phyloP scores from a whole-genome alignment of 35 echinoderm and acorn worm genomes.

The Heliocidaris erythrogramma region DNA sequence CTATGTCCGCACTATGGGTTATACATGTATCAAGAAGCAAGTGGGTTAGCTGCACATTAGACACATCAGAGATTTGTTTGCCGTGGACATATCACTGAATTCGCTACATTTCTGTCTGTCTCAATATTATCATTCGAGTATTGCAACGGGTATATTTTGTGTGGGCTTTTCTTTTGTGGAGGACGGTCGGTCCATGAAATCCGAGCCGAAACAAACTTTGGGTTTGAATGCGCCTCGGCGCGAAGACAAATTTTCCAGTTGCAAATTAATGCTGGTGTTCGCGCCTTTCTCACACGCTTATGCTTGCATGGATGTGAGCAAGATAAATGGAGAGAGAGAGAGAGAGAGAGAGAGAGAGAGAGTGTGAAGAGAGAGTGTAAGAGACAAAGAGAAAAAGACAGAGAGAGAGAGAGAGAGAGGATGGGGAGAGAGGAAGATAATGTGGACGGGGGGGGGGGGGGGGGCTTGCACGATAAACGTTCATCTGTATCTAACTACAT shows the following conservation, averaged over 20 bases:
- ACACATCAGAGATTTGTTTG: conserved; percentile 25
- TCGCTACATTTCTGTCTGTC: conserved; percentile 46
- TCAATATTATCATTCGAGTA: conserved; percentile 41
- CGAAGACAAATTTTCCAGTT: conserved; percentile 42
- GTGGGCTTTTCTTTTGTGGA: conserved; percentile 14
- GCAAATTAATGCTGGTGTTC: conserved; percentile 36
- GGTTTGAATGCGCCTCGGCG: conserved; percentile 42
- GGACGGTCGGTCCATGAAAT: conserved; percentile 19
- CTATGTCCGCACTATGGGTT: neutral
- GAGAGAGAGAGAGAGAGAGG: neutral
- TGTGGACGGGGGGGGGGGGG: neutral
- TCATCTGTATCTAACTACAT: no score
- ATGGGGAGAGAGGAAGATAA: neutral
- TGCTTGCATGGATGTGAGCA: neutral
- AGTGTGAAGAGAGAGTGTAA: neutral
- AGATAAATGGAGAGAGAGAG: neutral
- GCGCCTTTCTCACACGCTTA: neutral
- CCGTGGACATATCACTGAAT: conserved; percentile 28
- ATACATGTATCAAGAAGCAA: neutral
- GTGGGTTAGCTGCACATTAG: neutral
- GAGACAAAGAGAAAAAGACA: neutral
- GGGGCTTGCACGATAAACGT: neutral
- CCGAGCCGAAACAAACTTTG: conserved; percentile 43
- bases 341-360: neutral
- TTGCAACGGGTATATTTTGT: conserved; percentile 43